Conservation (phyloP, 2,797 vertebrate genomes). For the Austrolebias charrua region DNA sequence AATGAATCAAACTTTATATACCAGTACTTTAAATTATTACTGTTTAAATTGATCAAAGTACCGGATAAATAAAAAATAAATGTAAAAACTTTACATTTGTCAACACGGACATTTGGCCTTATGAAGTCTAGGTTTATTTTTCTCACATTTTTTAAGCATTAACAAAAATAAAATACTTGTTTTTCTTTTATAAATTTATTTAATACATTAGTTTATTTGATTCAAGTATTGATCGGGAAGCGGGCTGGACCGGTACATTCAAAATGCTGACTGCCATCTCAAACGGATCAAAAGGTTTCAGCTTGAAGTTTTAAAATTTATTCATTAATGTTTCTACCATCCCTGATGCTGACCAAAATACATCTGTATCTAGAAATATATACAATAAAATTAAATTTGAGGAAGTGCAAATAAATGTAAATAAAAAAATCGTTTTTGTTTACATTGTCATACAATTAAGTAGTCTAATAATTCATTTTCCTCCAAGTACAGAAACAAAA, state of each 20-base stretch:
- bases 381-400: neutral
- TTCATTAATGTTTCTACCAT: neutral
- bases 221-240: constrained; percentile 4
- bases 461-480: neutral
- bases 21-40: too few species aligned
- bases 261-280: neutral
- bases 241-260: neutral
- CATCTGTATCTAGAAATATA: neutral
- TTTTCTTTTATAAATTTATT: too few species aligned
- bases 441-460: too few species aligned
- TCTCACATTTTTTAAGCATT: too few species aligned
- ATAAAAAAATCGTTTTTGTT: neutral
- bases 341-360: neutral
- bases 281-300: neutral
- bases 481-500: neutral
- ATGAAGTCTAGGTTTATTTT: too few species aligned
- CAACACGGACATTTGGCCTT: too few species aligned
- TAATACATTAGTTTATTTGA: neutral
- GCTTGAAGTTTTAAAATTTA: neutral
- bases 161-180: too few species aligned
- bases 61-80: too few species aligned
- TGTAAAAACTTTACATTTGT: too few species aligned
- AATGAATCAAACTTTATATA: too few species aligned
- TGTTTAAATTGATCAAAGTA: too few species aligned
- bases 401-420: neutral